Conservation (phyloP, 2,797 vertebrate species). For the Enteromius viviparus region DNA sequence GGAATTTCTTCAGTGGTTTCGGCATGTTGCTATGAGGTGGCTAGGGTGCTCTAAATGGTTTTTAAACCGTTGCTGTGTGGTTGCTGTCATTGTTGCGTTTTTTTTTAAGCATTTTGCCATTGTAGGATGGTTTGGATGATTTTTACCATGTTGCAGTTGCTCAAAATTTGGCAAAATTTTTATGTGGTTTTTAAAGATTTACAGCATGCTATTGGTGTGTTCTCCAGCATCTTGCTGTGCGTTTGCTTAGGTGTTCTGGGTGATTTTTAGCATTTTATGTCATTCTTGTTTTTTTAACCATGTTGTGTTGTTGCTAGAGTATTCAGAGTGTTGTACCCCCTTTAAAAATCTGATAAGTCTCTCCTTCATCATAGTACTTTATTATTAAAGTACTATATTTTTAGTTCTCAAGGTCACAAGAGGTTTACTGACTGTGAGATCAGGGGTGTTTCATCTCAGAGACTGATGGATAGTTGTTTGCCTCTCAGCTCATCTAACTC, state of each 20-base stretch:
- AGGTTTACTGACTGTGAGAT: not conserved
- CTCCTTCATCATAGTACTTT: not conserved
- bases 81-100: not conserved
- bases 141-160: not conserved
- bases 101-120: not conserved
- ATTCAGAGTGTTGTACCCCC: not conserved
- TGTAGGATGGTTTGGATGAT: not conserved
- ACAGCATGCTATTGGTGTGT: not conserved
- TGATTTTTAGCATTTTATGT: not conserved
- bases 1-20: not conserved
- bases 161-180: not conserved
- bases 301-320: not conserved
- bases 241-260: not conserved
- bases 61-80: not conserved
- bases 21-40: not conserved
- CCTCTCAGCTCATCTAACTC: conserved; percentile 16
- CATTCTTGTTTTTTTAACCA: not conserved
- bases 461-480: not conserved
- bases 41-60: not conserved
- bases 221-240: not conserved
- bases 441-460: conserved; percentile 23
- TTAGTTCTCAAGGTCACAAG: not conserved
- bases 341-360: not conserved
- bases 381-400: not conserved
- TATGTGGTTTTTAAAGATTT: not conserved